These are phyloP conservation scores for Gymnorhina tibicen DNA, from an alignment of 2,113 vertebrate species.

Conservation along the genomic window DNA sequence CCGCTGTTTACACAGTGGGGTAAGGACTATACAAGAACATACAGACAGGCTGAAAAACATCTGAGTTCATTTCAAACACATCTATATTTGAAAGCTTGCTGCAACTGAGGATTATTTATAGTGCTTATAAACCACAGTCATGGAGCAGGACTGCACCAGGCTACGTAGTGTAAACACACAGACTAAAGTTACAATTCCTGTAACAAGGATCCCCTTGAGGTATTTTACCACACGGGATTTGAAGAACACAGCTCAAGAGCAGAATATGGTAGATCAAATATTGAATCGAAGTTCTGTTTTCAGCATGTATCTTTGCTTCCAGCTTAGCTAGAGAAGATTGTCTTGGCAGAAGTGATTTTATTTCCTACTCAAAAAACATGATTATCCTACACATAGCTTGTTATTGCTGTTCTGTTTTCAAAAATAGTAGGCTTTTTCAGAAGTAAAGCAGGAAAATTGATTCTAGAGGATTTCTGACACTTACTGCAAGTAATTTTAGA, in stretches of 20 bases:
- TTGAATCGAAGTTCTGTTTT: neutral
- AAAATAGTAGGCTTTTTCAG: neutral
- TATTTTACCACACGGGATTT: neutral
- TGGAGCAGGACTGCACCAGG: neutral
- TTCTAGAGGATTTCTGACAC: neutral
- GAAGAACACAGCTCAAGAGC: neutral
- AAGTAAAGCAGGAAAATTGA: neutral
- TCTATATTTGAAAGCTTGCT: neutral
- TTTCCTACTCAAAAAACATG: neutral
- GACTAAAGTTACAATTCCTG: neutral
- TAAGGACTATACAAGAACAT: neutral
- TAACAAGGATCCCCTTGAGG: neutral
- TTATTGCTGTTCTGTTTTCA: neutral
- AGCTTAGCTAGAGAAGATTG: neutral
- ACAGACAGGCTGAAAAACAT: neutral
- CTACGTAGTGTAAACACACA: neutral
- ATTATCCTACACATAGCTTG: neutral
- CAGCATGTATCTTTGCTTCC: neutral
- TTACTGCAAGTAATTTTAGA: neutral
- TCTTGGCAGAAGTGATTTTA: neutral
- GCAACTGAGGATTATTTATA: constrained; percentile 5
- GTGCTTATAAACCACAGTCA: neutral
- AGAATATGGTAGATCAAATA: neutral
- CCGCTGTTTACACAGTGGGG: neutral
- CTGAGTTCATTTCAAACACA: neutral